Evolutionary conservation across 2,797 vertebrate genomes (phyloP).

Genomic region (Dendrocincla fuliginosa): DNA sequence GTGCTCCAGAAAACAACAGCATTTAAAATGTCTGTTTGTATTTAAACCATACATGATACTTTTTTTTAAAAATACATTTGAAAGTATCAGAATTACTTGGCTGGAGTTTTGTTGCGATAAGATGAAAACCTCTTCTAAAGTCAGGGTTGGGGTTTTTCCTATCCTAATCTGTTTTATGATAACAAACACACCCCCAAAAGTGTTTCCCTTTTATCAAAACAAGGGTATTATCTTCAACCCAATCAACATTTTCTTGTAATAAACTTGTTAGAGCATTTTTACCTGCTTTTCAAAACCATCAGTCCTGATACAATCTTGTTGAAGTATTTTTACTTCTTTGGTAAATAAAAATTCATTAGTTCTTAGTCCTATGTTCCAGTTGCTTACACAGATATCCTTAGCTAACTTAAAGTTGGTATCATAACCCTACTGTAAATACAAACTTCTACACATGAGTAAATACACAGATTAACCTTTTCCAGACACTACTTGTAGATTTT

Average conservation of each 20-base stretch:
- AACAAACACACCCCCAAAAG: neutral
- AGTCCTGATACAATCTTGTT: neutral
- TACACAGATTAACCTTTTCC: slow-evolving; percentile 77
- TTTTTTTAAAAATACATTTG: neutral
- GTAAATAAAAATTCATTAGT: slow-evolving; percentile 75
- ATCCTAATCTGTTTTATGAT: neutral
- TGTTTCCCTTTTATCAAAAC: neutral
- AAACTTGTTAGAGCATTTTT: neutral
- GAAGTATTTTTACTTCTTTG: slow-evolving; percentile 25
- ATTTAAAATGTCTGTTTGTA: neutral
- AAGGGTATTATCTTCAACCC: neutral
- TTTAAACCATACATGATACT: neutral
- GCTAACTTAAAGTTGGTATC: slow-evolving; percentile 74
- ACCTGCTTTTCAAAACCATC: neutral
- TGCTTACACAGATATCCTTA: slow-evolving; percentile 71
- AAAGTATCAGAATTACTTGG: neutral
- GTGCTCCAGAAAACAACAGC: neutral
- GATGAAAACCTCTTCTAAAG: neutral
- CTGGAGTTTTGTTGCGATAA: neutral
- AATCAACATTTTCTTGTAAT: neutral
- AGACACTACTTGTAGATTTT: slow-evolving; percentile 72
- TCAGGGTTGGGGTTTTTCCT: neutral
- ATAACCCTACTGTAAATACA: slow-evolving; percentile 76
- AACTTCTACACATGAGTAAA: slow-evolving; percentile 73
- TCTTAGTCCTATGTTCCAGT: slow-evolving; percentile 65